Percentiles rank a stretch among this genome's conserved stretches.
Evolutionary conservation across 2,113 vertebrate genomes (phyloP).

Genomic region (Osmerus mordax): DNA sequence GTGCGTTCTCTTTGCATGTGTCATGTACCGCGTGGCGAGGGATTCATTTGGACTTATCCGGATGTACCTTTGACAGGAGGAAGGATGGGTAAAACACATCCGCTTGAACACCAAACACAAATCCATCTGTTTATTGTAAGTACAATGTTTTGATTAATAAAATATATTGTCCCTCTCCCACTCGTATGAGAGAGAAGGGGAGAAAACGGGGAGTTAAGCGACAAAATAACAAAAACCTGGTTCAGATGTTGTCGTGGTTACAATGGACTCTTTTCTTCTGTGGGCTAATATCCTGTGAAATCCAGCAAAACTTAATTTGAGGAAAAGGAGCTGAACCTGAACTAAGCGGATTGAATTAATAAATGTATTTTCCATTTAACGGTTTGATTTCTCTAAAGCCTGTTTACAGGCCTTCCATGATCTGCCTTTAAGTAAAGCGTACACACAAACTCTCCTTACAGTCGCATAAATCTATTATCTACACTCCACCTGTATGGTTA

Average conservation of each 20-base stretch:
- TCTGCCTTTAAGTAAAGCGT: constrained; percentile 68
- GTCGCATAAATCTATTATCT: constrained; percentile 75
- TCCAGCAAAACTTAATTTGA: constrained; percentile 77
- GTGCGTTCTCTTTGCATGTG: no score
- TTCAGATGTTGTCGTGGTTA: constrained; percentile 43
- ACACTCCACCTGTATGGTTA: constrained; percentile 63
- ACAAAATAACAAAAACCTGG: constrained; percentile 20
- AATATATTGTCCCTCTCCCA: no score
- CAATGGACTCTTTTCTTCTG: constrained; percentile 47
- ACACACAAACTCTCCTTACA: constrained; percentile 74
- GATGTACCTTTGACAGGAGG: no score
- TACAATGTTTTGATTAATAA: no score
- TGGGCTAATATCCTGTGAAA: constrained; percentile 73
- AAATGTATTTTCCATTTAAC: constrained; percentile 76
- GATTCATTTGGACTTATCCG: no score
- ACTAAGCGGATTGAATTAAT: constrained; percentile 80
- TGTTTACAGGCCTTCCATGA: constrained; percentile 72
- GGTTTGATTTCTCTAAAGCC: constrained; percentile 76
- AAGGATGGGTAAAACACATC: no score
- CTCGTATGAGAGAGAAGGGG: no score
- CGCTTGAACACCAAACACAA: no score
- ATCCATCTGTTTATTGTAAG: no score
- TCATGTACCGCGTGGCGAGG: no score
- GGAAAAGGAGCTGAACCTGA: constrained; percentile 73
- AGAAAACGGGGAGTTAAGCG: not conserved